Percentiles rank a stretch among this genome's conserved stretches.
Conservation (phyloP, 2,888 invertebrate genomes). For the Hemistola chrysoprasaria region DNA sequence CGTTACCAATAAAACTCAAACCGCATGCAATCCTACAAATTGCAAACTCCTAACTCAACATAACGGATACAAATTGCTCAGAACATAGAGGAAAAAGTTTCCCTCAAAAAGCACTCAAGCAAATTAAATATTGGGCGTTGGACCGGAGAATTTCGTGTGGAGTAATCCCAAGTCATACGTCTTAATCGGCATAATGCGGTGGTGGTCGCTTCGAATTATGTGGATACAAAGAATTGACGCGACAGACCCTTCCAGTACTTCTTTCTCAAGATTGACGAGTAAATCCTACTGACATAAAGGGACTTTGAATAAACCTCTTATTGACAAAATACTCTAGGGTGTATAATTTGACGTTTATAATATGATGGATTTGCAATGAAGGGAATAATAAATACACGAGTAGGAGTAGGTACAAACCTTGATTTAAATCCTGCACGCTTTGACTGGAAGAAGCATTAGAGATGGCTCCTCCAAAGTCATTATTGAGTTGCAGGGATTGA, state of each 20-base stretch:
- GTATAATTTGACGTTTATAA: constrained; percentile 19
- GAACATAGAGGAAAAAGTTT: constrained; percentile 69
- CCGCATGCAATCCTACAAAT: constrained; percentile 49
- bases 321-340: constrained; percentile 9
- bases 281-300: constrained; percentile 49
- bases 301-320: constrained; percentile 30
- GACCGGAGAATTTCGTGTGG: constrained; percentile 58
- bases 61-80: constrained; percentile 76
- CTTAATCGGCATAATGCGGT: constrained; percentile 78
- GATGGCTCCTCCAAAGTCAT: constrained; percentile 85
- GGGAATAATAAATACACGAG: constrained; percentile 12
- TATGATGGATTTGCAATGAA: constrained; percentile 14
- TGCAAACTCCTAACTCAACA: constrained; percentile 65
- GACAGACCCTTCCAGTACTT: constrained; percentile 64
- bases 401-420: constrained; percentile 71
- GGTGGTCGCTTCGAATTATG: constrained; percentile 66
- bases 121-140: constrained; percentile 78
- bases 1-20: constrained; percentile 39
- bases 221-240: constrained; percentile 52
- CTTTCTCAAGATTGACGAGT: constrained; percentile 53
- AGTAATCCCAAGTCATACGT: constrained; percentile 71
- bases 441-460: constrained; percentile 92
- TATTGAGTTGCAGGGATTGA: constrained; percentile 82
- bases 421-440: constrained; percentile 88
- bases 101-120: constrained; percentile 76